Evolutionary conservation across 2,113 vertebrate species (phyloP).

Genomic region (Carollia perspicillata): DNA sequence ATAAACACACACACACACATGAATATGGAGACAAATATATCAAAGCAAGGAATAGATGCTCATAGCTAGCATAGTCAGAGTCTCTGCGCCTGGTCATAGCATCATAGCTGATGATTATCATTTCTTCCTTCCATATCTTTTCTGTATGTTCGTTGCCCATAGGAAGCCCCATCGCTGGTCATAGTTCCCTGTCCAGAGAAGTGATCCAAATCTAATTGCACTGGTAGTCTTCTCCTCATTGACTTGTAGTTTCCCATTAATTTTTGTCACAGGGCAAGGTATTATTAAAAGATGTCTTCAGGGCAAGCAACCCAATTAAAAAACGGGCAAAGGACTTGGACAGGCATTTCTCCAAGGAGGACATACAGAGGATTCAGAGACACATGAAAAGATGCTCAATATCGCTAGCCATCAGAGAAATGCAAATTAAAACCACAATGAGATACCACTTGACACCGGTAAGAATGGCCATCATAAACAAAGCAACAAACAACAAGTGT

Average conservation of each 20-base stretch:
- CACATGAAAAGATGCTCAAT: no score
- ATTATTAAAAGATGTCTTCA: no score
- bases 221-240: background rate
- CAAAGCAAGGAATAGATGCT: background rate
- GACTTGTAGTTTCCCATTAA: background rate
- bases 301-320: no score
- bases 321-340: no score
- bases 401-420: no score
- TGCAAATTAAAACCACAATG: no score
- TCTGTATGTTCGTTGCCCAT: background rate
- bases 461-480: no score
- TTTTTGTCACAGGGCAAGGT: background rate
- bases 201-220: background rate
- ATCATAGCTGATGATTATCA: background rate
- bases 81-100: background rate
- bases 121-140: background rate
- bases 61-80: background rate
- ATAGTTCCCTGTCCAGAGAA: background rate
- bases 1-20: background rate
- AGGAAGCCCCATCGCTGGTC: background rate
- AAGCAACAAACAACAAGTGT: no score
- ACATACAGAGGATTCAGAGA: no score
- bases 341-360: no score
- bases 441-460: no score
- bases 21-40: background rate